Base-by-base conservation (phyloP, 1,140 invertebrate species). In the Diorhabda elongata region DNA sequence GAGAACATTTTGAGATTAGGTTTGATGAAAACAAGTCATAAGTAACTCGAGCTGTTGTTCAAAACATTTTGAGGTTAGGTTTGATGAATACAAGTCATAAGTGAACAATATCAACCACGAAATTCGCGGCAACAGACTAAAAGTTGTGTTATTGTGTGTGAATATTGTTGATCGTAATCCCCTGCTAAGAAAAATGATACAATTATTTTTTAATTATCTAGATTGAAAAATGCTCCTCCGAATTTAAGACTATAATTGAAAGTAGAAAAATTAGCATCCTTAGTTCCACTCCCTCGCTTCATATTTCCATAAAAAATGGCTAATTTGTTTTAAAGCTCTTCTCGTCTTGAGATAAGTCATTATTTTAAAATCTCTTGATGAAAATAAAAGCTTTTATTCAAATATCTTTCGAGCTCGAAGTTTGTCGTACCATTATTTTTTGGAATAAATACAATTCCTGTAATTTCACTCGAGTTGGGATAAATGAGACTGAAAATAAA, bases 201-300 rank as follows among this genome's bases (percentile, higher is more conserved):
- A 65, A 67, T 67, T 44, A 67, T 56, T 60, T 67, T 45, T 60
- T 60, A 67, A 67, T 67, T 67, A 67, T 59, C 65, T 41, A 45
- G 58, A 60, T 60, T 67, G 65, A 67, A 67, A 67, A 67, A 67
- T 67, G 65, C 58, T 26, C 64, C 26, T 9, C 9, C 58, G 58
- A 60, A 47, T 44, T 44, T 60, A 2, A 60, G 43, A 67, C 45
- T 44, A 9, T 67, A 67, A 60, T 67, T 60, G 65, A 67, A 58
- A 57, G 58, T 47, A 60, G 65, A 67, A 57, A 67, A 67, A 67
- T 67, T 67, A 58, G 65, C 58, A 67, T 67, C 65, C 60, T 67
- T 52, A 67, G 42, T 67, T 60, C 58, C 58, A 44, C 64, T 60
- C 65, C 65, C 65, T 67, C 43, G 65, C 65, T 11, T 67, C 58